Evolutionary conservation across 1,140 invertebrate genomes (phyloP), one percentile per base, ranked within the genome.

Genomic region (Aricia agestis): DNA sequence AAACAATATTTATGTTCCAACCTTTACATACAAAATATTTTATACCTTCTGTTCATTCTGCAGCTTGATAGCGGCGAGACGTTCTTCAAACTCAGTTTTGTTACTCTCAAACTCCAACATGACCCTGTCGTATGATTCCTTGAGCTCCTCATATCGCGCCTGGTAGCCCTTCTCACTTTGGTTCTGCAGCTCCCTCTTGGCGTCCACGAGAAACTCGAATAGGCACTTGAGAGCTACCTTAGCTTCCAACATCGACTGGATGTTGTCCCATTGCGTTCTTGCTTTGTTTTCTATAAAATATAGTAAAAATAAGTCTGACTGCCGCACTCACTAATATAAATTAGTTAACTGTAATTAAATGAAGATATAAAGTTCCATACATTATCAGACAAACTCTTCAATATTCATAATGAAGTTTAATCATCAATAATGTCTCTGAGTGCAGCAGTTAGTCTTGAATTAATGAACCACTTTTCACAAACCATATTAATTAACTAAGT

Each of bases 241-340:
- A 0, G 94, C 94, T 79, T 96, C 95, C 0, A 91, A 80, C 86
- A 96, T 93, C 1, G 94, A 93, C 69, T 95, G 94, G 1, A 96
- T 87, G 52, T 88, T 91, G 66, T 96, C 95, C 85, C 93, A 94
- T 68, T 95, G 90, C 0, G 90, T 91, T 69, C 93, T 93, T 0
- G 91, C 81, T 76, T 93, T 94, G 59, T 93, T 93, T 79, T 95
- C 94, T 94, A 74, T 36, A 82, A 76, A 82, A 75, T 70, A 74
- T 52, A 65, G 18, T 45, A 72, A 42, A 66, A 18, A 10, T 66
- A 66, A 66, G 36, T 36, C 9, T 36, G 18, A 25, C 25, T 25
- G 25, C 25, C 25, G 25, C 25, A 25, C 25, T 25, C 25, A n/a
- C n/a, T n/a, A n/a, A n/a, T n/a, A n/a, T n/a, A n/a, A n/a, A n/a